phyloP scores from a whole-genome alignment of 2,797 vertebrate genomes.

The Buphagus erythrorhynchus region DNA sequence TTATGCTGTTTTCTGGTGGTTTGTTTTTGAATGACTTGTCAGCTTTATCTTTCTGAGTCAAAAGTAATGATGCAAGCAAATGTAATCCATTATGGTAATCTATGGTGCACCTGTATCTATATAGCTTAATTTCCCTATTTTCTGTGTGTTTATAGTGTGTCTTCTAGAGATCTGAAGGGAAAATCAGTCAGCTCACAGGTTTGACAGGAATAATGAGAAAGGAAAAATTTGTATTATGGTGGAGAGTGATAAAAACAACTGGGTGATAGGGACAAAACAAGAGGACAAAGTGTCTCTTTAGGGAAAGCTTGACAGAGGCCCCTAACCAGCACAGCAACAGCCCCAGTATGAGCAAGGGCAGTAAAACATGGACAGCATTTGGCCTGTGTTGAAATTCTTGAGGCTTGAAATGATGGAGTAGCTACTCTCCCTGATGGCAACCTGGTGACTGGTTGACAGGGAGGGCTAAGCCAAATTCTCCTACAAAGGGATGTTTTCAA shows the following conservation, averaged over 20 bases:
- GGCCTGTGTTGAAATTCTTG: not conserved
- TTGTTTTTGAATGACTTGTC: not conserved
- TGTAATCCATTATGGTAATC: not conserved
- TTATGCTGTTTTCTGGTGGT: not conserved
- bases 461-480: not conserved
- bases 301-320: not conserved
- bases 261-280: not conserved
- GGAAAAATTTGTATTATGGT: not conserved
- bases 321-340: not conserved
- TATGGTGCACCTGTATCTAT: not conserved
- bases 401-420: not conserved
- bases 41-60: not conserved
- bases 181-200: not conserved
- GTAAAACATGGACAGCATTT: not conserved
- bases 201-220: not conserved
- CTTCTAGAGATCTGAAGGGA: not conserved
- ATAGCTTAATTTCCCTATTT: not conserved
- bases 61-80: not conserved
- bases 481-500: not conserved
- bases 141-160: not conserved
- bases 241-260: not conserved
- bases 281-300: not conserved
- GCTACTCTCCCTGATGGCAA: not conserved
- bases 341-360: not conserved
- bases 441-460: not conserved